These are phyloP conservation scores for Cygnus atratus DNA, from an alignment of 2,113 vertebrate genomes.

Conservation along the genomic window DNA sequence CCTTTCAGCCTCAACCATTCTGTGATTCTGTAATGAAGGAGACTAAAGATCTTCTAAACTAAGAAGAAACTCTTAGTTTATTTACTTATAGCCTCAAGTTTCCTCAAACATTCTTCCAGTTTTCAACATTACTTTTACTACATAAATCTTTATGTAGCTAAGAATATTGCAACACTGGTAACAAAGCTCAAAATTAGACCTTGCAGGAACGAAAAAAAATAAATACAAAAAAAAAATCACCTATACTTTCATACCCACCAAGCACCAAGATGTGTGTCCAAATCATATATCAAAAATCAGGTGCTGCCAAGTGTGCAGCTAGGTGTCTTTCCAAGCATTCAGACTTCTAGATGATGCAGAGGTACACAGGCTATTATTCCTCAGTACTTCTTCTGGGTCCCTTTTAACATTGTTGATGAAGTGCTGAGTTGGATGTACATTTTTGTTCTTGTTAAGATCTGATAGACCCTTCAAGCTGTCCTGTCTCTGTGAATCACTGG, in stretches of 20 bases:
- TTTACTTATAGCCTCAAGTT: background rate
- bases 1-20: too few relatives aligned
- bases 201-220: background rate
- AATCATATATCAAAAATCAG: background rate
- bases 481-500: background rate
- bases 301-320: background rate
- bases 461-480: background rate
- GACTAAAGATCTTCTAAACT: background rate
- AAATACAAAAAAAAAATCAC: background rate
- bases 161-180: background rate
- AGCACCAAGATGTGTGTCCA: background rate
- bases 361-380: fast-evolving
- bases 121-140: background rate
- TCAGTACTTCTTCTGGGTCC: background rate
- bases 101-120: background rate
- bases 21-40: background rate
- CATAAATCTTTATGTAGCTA: background rate
- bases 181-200: background rate
- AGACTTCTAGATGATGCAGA: background rate
- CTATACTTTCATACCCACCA: background rate
- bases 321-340: background rate
- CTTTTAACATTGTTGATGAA: background rate
- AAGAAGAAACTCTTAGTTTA: background rate
- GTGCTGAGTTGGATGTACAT: background rate
- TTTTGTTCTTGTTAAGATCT: background rate